phyloP scores from a whole-genome alignment of 53 echinoderm and acorn worm genomes.

The Echinarachnius parma region DNA sequence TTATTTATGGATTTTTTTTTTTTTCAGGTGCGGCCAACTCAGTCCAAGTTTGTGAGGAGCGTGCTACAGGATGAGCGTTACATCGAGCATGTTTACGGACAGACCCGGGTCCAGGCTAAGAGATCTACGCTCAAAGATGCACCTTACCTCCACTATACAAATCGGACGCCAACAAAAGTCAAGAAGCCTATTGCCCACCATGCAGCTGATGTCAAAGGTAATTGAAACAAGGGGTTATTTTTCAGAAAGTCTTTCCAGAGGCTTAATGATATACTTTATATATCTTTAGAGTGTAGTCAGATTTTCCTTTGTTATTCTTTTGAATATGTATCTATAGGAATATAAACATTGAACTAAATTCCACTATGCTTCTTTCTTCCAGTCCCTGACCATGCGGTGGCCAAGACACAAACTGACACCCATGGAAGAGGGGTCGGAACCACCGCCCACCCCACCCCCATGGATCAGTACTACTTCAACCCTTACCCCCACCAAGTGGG shows the following conservation, averaged over 20 bases:
- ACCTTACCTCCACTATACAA: constrained; percentile 77
- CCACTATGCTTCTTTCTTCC: not conserved
- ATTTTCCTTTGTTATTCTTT: not conserved
- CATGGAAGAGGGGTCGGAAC: not conserved
- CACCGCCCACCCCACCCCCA: constrained; percentile 3
- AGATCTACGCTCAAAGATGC: constrained; percentile 63
- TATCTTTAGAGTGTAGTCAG: no score
- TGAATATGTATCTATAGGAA: not conserved
- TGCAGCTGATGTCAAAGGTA: constrained; percentile 40
- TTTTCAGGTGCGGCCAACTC: not conserved
- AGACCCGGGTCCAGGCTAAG: constrained; percentile 59
- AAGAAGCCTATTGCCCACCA: constrained; percentile 17
- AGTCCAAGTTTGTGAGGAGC: not conserved
- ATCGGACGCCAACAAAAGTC: constrained; percentile 40
- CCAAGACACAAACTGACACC: constrained; percentile 8
- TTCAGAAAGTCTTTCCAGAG: not conserved
- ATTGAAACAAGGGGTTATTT: no score
- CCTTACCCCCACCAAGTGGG: constrained; percentile 22
- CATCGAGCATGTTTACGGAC: constrained; percentile 58
- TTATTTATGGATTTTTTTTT: not conserved
- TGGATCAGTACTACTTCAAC: constrained; percentile 62
- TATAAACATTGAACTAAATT: not conserved
- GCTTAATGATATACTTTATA: no score
- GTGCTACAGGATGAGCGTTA: constrained; percentile 5
- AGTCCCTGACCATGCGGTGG: constrained; percentile 29